Conservation (phyloP, 1,140 invertebrate genomes). For the Caenorhabditis remanei region DNA sequence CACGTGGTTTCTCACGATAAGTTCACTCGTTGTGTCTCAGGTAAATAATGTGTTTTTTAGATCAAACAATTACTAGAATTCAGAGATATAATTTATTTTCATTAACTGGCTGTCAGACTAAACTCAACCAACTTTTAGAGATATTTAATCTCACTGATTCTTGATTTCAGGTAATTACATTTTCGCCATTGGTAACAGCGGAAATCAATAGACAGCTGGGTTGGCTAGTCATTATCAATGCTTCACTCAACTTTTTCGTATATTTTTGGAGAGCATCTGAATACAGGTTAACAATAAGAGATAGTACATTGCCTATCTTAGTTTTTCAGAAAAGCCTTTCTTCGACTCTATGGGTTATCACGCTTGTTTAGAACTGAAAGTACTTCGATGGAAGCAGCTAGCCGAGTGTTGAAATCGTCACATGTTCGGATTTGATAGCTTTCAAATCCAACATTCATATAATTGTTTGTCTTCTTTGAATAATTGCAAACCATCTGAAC, state of each 20-base stretch:
- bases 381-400: not conserved
- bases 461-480: too few species aligned
- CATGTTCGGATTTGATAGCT: not conserved
- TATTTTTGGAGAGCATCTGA: conserved; percentile 25
- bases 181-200: conserved; percentile 3
- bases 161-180: conserved; percentile 3
- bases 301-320: not conserved
- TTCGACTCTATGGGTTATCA: not conserved
- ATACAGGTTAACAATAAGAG: not conserved
- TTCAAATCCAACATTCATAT: too few species aligned
- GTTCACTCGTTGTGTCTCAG: conserved; percentile 17
- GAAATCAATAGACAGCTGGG: conserved; percentile 33
- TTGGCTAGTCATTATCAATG: conserved; percentile 30
- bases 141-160: not conserved
- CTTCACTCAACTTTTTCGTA: conserved; percentile 43
- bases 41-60: not conserved
- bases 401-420: not conserved
- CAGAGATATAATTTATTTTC: not conserved
- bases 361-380: not conserved
- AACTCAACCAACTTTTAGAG: not conserved
- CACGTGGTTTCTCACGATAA: conserved; percentile 53
- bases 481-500: too few species aligned
- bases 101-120: not conserved
- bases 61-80: not conserved
- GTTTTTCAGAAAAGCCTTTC: conserved; percentile 13